phyloP scores from a whole-genome alignment of 2,113 vertebrate species.

The Etheostoma spectabile region DNA sequence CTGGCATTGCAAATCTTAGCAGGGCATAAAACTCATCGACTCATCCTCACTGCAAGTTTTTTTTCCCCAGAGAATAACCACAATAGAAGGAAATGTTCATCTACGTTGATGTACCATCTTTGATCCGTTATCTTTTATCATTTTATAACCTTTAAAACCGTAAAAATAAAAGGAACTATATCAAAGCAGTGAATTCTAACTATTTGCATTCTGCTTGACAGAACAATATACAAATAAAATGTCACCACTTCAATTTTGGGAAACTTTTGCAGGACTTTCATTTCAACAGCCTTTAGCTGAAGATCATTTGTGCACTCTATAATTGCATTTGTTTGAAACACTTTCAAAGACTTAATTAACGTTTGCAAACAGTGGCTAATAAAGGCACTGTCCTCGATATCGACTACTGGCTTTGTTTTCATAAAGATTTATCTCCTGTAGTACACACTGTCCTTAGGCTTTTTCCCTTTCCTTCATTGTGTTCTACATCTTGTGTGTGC shows the following conservation, averaged over 20 bases:
- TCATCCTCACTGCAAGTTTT: not conserved
- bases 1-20: not conserved
- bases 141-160: conserved; percentile 1
- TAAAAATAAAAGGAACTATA: not conserved
- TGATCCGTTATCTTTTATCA: not conserved
- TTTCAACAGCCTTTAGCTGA: not conserved
- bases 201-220: conserved; percentile 14
- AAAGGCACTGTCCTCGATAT: not conserved
- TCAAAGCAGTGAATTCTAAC: conserved; percentile 19
- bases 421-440: not conserved
- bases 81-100: not conserved
- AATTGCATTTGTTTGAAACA: conserved; percentile 38
- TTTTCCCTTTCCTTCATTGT: no score
- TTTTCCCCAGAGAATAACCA: conserved; percentile 11
- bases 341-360: conserved; percentile 30
- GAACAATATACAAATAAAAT: conserved; percentile 38
- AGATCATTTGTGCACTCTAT: not conserved
- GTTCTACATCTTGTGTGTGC: no score
- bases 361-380: not conserved
- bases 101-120: conserved; percentile 4
- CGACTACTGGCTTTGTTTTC: not conserved
- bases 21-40: not conserved
- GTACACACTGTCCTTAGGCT: not conserved
- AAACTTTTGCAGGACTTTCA: conserved; percentile 2
- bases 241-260: conserved; percentile 40